Base-by-base conservation (phyloP, 2,888 invertebrate genomes). In the Tholera decimalis region DNA sequence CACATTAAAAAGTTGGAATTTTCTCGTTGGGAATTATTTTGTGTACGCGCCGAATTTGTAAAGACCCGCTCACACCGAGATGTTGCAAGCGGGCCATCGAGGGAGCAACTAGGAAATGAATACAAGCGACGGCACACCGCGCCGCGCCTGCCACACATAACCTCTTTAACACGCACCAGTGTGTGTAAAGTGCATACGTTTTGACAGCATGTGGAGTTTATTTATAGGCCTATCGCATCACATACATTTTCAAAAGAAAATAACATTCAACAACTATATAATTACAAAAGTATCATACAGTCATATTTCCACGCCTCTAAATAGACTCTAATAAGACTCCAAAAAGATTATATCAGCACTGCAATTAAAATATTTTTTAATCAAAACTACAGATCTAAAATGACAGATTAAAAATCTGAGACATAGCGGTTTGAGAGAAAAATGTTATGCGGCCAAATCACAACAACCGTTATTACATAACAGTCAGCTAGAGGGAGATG, bases 401-500 rank as follows among this genome's bases (percentile, higher is more conserved):
- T 77, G 79, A 82, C 82, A 84, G 85, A 85, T 86, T 85, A 83
- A 85, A 85, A 85, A 86, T 85, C 80, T 83, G 79, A 86, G 85
- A 83, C 80, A 81, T 91, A 92, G 91, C 91, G 90, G 91, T 91
- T 86, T 86, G 28, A 88, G 83, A 91, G 91, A 94, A 93, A 94
- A 94, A 94, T 93, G 93, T 92, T 94, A 93, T 91, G 86, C 90
- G 87, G 89, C 90, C 89, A 93, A 93, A 92, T 91, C 90, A 91
- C 92, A 93, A 93, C 92, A 91, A 93, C 95, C 93, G 94, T 95
- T 95, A 95, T 95, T 94, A 91, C 91, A 94, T 95, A 95, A 95
- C 94, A 93, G 93, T 92, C 84, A 70, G 89, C 71, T 79, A 73
- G 88, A 93, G 66, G 70, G 90, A 87, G 91, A 91, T 51, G 72